A percentile compares a stretch with the other conserved stretches of the same genome.
phyloP scores from a whole-genome alignment of 2,113 vertebrate genomes.

The Menidia beryllina region DNA sequence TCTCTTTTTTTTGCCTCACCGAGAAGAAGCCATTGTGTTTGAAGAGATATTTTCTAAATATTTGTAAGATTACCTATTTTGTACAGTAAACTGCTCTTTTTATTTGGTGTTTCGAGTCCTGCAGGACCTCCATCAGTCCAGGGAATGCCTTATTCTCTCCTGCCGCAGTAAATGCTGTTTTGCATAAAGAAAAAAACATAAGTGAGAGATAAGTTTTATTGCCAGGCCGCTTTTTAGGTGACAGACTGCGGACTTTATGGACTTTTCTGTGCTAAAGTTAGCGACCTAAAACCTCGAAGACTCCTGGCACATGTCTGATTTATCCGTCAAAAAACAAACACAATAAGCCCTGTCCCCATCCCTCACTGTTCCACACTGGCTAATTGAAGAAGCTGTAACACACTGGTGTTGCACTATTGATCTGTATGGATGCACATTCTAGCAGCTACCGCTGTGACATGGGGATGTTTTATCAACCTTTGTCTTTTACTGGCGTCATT shows the following conservation, averaged over 20 bases:
- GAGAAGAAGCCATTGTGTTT: conserved; percentile 81
- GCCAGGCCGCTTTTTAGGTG: conserved; percentile 48
- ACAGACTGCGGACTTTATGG: conserved; percentile 60
- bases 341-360: conserved; percentile 38
- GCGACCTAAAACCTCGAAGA: conserved; percentile 60
- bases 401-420: conserved; percentile 32
- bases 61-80: conserved; percentile 82
- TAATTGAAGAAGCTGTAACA: conserved; percentile 35
- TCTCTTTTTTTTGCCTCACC: conserved; percentile 44
- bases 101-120: conserved; percentile 74
- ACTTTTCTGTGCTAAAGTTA: conserved; percentile 61
- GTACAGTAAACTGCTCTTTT: conserved; percentile 78
- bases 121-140: conserved; percentile 78
- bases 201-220: conserved; percentile 30
- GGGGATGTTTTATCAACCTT: conserved; percentile 13
- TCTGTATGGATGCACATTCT: conserved; percentile 34
- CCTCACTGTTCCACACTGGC: conserved; percentile 58
- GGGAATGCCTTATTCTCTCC: conserved; percentile 82
- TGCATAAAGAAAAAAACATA: conserved; percentile 51
- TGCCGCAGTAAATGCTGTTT: conserved; percentile 51
- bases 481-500: conserved; percentile 27
- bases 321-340: conserved; percentile 42
- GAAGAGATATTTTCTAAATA: conserved; percentile 83
- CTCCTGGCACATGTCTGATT: conserved; percentile 64
- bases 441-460: conserved; percentile 41